phyloP scores from a whole-genome alignment of 2,888 invertebrate genomes.

The Salpingus planirostris region DNA sequence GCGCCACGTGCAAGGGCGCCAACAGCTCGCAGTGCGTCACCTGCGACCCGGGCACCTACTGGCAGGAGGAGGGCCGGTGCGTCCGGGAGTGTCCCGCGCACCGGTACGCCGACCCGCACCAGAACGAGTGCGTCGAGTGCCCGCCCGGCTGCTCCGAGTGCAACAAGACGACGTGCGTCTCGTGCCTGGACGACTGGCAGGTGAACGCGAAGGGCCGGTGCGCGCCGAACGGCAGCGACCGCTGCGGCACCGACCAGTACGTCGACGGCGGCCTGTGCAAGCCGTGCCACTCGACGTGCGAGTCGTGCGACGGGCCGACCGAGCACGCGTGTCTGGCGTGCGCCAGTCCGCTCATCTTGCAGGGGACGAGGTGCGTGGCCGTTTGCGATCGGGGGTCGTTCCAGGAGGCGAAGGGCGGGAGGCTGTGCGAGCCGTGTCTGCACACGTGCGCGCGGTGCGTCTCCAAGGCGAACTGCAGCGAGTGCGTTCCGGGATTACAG shows the following conservation, averaged over 20 bases:
- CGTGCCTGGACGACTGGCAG: slow-evolving; percentile 66
- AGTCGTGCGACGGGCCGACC: slow-evolving; percentile 72
- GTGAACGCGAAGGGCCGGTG: slow-evolving; percentile 69
- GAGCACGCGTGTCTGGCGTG: slow-evolving; percentile 67
- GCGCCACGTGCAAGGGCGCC: slow-evolving; percentile 73
- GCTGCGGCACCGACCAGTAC: slow-evolving; percentile 68
- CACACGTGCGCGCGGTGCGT: slow-evolving; percentile 72
- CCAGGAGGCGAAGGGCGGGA: slow-evolving; percentile 57
- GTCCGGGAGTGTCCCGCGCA: slow-evolving; percentile 63
- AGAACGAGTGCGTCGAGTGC: slow-evolving; percentile 72
- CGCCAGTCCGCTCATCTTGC: slow-evolving; percentile 60
- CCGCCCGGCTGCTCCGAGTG: slow-evolving; percentile 71
- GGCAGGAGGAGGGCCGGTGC: slow-evolving; percentile 65
- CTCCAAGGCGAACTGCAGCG: slow-evolving; percentile 70
- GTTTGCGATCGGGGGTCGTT: slow-evolving; percentile 64
- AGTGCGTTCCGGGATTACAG: slow-evolving; percentile 66
- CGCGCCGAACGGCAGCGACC: slow-evolving; percentile 58
- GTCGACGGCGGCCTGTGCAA: slow-evolving; percentile 62
- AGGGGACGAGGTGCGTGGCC: slow-evolving; percentile 64
- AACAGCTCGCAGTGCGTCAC: slow-evolving; percentile 72
- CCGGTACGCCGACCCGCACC: slow-evolving; percentile 67
- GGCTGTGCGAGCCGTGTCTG: slow-evolving; percentile 63
- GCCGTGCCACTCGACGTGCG: slow-evolving; percentile 69
- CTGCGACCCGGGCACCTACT: slow-evolving; percentile 64
- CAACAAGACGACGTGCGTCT: slow-evolving; percentile 61